These are phyloP conservation scores for Ametastegia equiseti DNA, from an alignment of 2,888 invertebrate genomes.

Conservation along the genomic window DNA sequence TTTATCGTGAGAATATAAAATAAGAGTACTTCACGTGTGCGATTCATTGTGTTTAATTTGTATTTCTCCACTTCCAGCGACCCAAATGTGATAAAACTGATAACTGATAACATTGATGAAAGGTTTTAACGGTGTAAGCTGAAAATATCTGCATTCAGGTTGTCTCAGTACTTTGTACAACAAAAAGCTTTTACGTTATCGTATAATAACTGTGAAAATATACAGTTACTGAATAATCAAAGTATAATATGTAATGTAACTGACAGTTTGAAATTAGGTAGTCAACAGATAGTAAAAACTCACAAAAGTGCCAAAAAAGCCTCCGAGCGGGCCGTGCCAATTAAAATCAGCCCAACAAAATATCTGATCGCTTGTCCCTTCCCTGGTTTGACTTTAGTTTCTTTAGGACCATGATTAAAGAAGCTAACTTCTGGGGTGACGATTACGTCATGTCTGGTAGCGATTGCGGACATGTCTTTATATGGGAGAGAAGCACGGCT, in stretches of 20 bases:
- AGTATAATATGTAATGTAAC: slow-evolving; percentile 15
- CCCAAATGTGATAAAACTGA: slow-evolving; percentile 35
- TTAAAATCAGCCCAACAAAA: slow-evolving; percentile 67
- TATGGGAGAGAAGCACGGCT: slow-evolving; percentile 87
- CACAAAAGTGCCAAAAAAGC: slow-evolving; percentile 65
- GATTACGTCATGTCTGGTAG: slow-evolving; percentile 91
- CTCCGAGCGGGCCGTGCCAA: slow-evolving; percentile 73
- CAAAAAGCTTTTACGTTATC: not conserved
- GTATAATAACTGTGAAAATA: slow-evolving; percentile 18
- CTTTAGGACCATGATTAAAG: slow-evolving; percentile 89
- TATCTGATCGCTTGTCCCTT: slow-evolving; percentile 66
- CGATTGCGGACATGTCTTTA: slow-evolving; percentile 92
- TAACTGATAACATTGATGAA: slow-evolving; percentile 36
- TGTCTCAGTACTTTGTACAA: not conserved
- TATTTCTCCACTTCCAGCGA: slow-evolving; percentile 40
- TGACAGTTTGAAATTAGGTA: slow-evolving; percentile 29
- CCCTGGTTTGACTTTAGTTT: slow-evolving; percentile 75
- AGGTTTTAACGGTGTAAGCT: slow-evolving; percentile 27
- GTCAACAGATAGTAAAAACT: slow-evolving; percentile 14
- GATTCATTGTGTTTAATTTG: slow-evolving; percentile 27
- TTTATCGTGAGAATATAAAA: not conserved
- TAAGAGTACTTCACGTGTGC: slow-evolving; percentile 40
- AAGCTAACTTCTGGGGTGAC: slow-evolving; percentile 91
- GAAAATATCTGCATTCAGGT: slow-evolving; percentile 4
- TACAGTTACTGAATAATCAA: not conserved